A percentile compares a stretch with the other conserved stretches of the same genome.
phyloP scores from a whole-genome alignment of 53 echinoderm and acorn worm species.

The Zoroaster sp. region DNA sequence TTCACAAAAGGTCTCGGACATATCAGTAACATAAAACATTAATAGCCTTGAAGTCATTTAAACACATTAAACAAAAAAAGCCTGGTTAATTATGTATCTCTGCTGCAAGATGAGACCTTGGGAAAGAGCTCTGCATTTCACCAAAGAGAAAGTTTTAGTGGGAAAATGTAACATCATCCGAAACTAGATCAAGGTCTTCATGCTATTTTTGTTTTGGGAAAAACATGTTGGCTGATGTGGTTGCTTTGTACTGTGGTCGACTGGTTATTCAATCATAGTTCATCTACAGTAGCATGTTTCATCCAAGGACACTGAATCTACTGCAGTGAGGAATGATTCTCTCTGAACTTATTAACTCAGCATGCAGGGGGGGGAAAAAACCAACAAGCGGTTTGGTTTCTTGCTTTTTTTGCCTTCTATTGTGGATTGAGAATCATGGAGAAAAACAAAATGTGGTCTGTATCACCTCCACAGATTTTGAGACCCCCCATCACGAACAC shows the following conservation, averaged over 20 bases:
- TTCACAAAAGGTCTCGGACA: too few relatives aligned
- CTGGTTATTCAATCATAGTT: conserved; percentile 1
- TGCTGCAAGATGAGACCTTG: too few relatives aligned
- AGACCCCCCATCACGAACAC: neutral
- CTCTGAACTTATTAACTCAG: neutral
- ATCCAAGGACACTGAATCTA: neutral
- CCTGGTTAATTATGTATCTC: too few relatives aligned
- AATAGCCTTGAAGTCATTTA: too few relatives aligned
- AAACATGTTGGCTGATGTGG: neutral
- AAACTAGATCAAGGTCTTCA: conserved; percentile 28
- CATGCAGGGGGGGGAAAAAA: neutral
- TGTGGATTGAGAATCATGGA: neutral
- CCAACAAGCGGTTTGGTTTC: neutral
- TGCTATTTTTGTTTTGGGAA: neutral
- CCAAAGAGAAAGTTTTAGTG: neutral
- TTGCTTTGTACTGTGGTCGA: neutral
- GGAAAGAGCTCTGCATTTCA: neutral
- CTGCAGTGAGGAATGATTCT: neutral
- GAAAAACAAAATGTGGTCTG: neutral
- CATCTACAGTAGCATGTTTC: neutral
- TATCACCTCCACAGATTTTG: neutral
- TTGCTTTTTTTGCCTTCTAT: neutral
- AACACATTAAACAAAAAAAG: too few relatives aligned
- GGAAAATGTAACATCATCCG: neutral
- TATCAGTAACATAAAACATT: too few relatives aligned